Evolutionary conservation across 2,888 invertebrate genomes (phyloP), one percentile per base, ranked within the genome.

Genomic region (Pantelozetes paolii): DNA sequence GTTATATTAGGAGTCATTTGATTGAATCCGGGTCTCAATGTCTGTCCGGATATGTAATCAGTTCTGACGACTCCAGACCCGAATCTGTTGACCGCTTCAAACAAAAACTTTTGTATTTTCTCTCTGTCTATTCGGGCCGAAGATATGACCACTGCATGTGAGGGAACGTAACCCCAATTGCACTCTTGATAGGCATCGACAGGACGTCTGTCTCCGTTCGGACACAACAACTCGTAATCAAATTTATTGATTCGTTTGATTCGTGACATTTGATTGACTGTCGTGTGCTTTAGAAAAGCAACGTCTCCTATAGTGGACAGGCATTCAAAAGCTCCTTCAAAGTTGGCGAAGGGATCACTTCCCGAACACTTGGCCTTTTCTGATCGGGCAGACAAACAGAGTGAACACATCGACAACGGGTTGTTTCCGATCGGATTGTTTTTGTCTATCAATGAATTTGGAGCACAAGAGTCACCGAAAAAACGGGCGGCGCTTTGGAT

Each of bases 391-490:
- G 94, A 94, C 23, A 87, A 86, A 81, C 97, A 97, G 0, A 94
- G 84, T 74, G 88, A 86, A 82, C 97, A 97, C 48, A 96, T 84
- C 78, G 85, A 84, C 76, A 87, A 85, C 1, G 88, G 88, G 81
- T 89, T 89, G 79, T 88, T 88, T 73, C 88, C 94, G 79, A 93
- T 89, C 0, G 94, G 96, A 85, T 97, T 97, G 82, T 93, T 93
- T 83, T 91, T 91, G 79, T 94, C 90, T 71, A 90, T 88, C 64
- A 97, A 84, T 0, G 94, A 91, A 82, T 96, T 94, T 0, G 94
- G 92, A 11, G 96, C 94, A 82, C 97, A 98, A 26, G 94, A 94
- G 20, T 89, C 88, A 0, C 92, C 91, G 81, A 97, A 97, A 82
- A 87, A 96, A 74, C 89, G 87, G 0, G 90, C 90, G 0, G 94